Conservation (phyloP, 2,888 invertebrate genomes). For the Hirtodrosophila duncani region DNA sequence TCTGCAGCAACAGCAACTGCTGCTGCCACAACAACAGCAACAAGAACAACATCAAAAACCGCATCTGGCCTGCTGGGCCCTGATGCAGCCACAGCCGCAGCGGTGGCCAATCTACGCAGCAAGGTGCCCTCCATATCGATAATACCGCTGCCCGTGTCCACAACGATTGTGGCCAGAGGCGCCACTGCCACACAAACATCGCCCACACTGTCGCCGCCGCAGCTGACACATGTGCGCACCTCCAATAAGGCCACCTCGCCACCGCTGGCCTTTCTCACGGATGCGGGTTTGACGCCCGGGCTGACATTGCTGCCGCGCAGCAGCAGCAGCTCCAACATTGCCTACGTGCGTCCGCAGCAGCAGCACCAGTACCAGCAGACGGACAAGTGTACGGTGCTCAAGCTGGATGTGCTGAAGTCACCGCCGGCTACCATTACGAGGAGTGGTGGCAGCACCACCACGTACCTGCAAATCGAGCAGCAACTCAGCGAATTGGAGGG, state of each 20-base stretch:
- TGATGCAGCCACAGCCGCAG: constrained; percentile 52
- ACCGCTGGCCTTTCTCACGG: constrained; percentile 60
- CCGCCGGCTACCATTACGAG: constrained; percentile 4
- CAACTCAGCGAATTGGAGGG: constrained; percentile 55
- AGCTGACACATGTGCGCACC: constrained; percentile 45
- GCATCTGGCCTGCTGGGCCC: constrained; percentile 39
- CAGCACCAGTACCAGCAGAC: constrained; percentile 77
- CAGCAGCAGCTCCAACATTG: constrained; percentile 4
- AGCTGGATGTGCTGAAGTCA: constrained; percentile 64
- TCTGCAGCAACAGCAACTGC: too few species aligned
- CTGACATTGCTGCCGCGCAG: constrained; percentile 10
- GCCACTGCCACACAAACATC: constrained; percentile 25
- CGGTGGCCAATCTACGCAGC: constrained; percentile 70
- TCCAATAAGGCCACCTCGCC: constrained; percentile 75
- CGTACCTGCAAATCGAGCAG: constrained; percentile 66
- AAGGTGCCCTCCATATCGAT: constrained; percentile 77
- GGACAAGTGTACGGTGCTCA: constrained; percentile 75
- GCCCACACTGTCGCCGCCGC: constrained; percentile 5
- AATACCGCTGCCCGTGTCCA: constrained; percentile 72
- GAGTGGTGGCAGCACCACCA: constrained; percentile 34
- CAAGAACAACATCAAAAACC: constrained; percentile 28
- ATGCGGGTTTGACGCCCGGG: constrained; percentile 19
- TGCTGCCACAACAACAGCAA: too few species aligned
- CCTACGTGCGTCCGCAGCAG: constrained; percentile 69
- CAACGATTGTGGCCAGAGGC: constrained; percentile 40